Conservation (phyloP, 2,888 invertebrate genomes). For the Pogonocherus hispidulus region DNA sequence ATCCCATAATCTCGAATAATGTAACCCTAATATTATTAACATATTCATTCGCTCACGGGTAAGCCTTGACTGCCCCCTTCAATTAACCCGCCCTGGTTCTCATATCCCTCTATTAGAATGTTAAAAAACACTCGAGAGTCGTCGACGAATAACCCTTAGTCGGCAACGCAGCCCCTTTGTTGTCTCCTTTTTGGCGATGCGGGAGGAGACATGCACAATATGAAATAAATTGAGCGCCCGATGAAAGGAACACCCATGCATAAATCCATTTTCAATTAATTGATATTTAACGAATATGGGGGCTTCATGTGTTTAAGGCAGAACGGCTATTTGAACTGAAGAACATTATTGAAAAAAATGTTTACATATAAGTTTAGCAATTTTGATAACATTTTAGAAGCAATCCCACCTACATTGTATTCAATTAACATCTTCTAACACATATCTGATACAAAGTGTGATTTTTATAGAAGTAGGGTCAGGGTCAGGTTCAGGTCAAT, state of each 20-base stretch:
- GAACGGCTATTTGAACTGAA: neutral
- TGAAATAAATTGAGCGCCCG: constrained; percentile 17
- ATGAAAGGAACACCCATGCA: constrained; percentile 17
- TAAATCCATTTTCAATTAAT: constrained; percentile 21
- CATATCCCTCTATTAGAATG: constrained; percentile 18
- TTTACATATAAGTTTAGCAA: too few relatives aligned
- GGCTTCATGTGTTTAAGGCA: neutral
- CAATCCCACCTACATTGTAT: too few relatives aligned
- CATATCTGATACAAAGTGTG: too few relatives aligned
- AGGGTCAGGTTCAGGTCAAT: too few relatives aligned
- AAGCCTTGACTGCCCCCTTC: neutral
- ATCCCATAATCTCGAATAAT: too few relatives aligned
- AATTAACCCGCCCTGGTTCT: constrained; percentile 9
- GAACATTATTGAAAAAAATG: too few relatives aligned
- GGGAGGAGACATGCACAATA: constrained; percentile 23
- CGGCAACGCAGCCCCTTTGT: constrained; percentile 11
- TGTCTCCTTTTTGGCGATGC: constrained; percentile 26
- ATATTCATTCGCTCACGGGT: constrained; percentile 1
- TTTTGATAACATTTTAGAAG: too few relatives aligned
- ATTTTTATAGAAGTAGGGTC: too few relatives aligned
- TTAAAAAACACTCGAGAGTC: constrained; percentile 19
- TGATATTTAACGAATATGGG: constrained; percentile 7
- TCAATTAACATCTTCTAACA: too few relatives aligned
- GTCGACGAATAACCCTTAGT: constrained; percentile 10
- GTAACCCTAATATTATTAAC: too few relatives aligned